phyloP scores from a whole-genome alignment of 2,888 invertebrate genomes.

The Polymixis flavicincta region DNA sequence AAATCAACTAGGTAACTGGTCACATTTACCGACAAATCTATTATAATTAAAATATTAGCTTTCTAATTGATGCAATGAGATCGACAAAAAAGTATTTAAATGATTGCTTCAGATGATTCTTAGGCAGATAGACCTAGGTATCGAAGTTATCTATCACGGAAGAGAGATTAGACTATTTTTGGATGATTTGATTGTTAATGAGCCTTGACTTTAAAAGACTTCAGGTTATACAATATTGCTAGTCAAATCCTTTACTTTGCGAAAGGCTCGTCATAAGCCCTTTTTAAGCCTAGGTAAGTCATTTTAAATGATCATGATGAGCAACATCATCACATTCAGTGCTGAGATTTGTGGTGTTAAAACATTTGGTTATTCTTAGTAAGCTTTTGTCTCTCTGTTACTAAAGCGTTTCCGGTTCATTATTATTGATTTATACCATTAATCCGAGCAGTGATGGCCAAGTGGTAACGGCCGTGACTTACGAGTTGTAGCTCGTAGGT shows the following conservation, averaged over 20 bases:
- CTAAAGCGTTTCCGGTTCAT: neutral
- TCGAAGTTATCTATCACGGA: neutral
- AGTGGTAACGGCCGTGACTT: no score
- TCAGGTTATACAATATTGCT: neutral
- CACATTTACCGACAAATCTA: conserved; percentile 32
- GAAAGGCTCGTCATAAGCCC: neutral
- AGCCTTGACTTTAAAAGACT: neutral
- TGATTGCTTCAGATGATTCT: neutral
- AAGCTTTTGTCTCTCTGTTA: neutral
- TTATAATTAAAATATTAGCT: conserved; percentile 31
- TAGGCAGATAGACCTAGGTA: neutral
- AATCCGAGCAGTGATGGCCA: no score
- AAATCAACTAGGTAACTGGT: conserved; percentile 33
- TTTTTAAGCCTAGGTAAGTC: neutral
- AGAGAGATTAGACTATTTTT: neutral
- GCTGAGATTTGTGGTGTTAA: neutral
- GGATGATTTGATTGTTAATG: neutral
- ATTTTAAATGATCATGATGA: neutral
- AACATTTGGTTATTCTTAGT: neutral
- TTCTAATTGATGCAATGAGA: conserved; percentile 58
- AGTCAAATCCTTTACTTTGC: neutral
- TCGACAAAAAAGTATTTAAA: conserved; percentile 30
- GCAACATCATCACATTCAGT: neutral
- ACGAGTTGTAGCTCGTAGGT: no score
- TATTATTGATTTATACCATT: neutral